Percentiles rank a stretch among this genome's conserved stretches.
Conservation (phyloP, 2,888 invertebrate genomes). For the Agonopterix heracliana region DNA sequence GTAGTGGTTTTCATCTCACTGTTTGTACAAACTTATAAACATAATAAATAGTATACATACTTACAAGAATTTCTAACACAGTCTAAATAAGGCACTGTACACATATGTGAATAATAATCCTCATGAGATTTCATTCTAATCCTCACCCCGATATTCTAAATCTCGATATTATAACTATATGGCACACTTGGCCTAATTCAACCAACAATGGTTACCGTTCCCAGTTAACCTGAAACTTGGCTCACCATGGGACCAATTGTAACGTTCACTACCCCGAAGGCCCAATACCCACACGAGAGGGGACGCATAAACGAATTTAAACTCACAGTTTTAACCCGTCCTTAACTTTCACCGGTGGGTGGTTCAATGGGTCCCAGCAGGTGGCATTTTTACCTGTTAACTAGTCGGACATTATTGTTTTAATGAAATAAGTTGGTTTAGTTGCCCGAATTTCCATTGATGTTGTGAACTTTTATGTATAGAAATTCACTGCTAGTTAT, state of each 20-base stretch:
- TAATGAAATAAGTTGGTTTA: conserved; percentile 48
- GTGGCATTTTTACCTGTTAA: conserved; percentile 39
- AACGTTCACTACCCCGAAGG: conserved; percentile 42
- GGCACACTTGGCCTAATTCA: conserved; percentile 47
- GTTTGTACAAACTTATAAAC: too few species aligned
- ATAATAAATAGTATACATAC: too few species aligned
- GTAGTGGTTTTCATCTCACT: too few species aligned
- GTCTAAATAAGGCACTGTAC: too few species aligned
- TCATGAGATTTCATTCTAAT: too few species aligned
- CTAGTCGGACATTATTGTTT: conserved; percentile 20
- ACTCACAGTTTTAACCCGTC: conserved; percentile 64
- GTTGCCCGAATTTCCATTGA: conserved; percentile 15
- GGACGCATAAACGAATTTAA: conserved; percentile 66
- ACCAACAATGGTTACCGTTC: conserved; percentile 34
- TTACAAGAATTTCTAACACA: too few species aligned
- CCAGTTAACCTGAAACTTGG: conserved; percentile 53
- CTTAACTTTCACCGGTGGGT: conserved; percentile 15
- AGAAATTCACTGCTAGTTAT: too few species aligned
- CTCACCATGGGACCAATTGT: conserved; percentile 61
- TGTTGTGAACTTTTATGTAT: conserved; percentile 3
- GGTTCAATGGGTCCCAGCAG: conserved; percentile 27
- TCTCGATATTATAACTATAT: conserved; percentile 27
- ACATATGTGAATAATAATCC: too few species aligned
- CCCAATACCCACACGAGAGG: conserved; percentile 25
- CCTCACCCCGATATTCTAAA: conserved; percentile 12